Evolutionary conservation across 2,113 vertebrate species (phyloP), one percentile per base, ranked within the genome.

Genomic region (Nannospalax galili): DNA sequence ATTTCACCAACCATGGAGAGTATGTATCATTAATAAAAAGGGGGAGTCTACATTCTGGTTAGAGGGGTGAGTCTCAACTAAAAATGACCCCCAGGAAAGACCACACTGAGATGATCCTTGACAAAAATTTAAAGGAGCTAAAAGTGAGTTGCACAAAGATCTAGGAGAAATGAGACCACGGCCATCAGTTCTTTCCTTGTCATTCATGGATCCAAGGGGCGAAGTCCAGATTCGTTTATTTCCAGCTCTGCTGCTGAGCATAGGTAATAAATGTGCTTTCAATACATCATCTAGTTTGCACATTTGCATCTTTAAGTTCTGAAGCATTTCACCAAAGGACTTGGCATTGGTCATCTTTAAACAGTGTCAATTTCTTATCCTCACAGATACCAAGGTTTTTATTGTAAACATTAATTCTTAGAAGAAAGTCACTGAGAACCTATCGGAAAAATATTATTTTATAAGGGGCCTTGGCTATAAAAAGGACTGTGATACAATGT

Each of bases 371-470:
- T 30, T 75, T 95, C 75, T 89, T 70, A 91, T n/a, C 65, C 69
- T 91, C 2, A 0, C 8, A 77, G 48, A 78, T 45, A 87, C 10
- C n/a, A 92, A 32, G 28, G 14, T 56, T 80, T 96, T 89, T 60
- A 91, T 70, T 85, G 93, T 90, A 86, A 93, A 89, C 19, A 75
- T 26, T 78, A 42, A 84, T 37, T 90, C 62, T 73, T 60, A 72
- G 40, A 92, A 95, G 40, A 91, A 86, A 94, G 42, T 48, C 45
- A 60, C 40, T 37, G 67, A n/a, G 15, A 75, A 42, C 30, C 92
- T 96, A 64, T 75, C 70, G 32, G 60, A 74, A 92, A 97, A 95
- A 94, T 48, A 91, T 62, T 91, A 88, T 90, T 92, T 82, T 56
- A 35, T 69, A n/a, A 91, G 80, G 58, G 5, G 2, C 15, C 11